Evolutionary conservation across 2,113 vertebrate genomes (phyloP), one percentile per base, ranked within the genome.

Genomic region (Hemibagrus wyckioides): DNA sequence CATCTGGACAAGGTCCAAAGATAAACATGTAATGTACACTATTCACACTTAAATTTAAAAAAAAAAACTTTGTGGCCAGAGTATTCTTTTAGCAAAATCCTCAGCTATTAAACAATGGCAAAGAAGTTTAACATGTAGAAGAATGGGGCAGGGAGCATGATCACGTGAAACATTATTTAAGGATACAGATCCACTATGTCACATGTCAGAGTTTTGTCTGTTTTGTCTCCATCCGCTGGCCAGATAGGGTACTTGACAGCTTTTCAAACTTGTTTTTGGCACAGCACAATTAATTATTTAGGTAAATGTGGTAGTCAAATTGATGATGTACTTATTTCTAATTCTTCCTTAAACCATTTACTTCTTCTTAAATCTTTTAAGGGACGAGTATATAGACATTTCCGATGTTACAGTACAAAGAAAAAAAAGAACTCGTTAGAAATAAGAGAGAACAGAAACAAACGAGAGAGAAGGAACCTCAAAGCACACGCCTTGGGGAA

Each of bases 221-320:
- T 73, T 71, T 73, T 83, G 73, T 44, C 81, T 83, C 86, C 81
- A 63, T 76, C 82, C 13, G 30, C 65, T 87, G 59, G 71, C 17
- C 85, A 86, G 2, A 28, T 67, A 14, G 1, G 36, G 54, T 41
- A 41, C 3, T 39, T 57, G 2, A 59, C 8, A 59, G 4, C 23
- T 2, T 59, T 80, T 59, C 19, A 25, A 57, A 30, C 11, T 21
- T 30, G 30, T n/a, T 33, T 80, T 80, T 56, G 10, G 3, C 33
- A 59, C 33, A 28, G 21, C 14, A 59, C 11, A 59, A 39, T 81
- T 1, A 25, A 41, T 59, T 36, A 56, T 80, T 56, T 41, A 65
- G 41, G 7, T 39, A 50, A 85, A 33, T 13, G 21, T 25, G 33
- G 4, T 59, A 23, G 33, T 39, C 21, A 81, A 15, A 59, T 39